Base-by-base conservation (phyloP, 2,888 invertebrate species). In the Lordiphosa fenestrarum region DNA sequence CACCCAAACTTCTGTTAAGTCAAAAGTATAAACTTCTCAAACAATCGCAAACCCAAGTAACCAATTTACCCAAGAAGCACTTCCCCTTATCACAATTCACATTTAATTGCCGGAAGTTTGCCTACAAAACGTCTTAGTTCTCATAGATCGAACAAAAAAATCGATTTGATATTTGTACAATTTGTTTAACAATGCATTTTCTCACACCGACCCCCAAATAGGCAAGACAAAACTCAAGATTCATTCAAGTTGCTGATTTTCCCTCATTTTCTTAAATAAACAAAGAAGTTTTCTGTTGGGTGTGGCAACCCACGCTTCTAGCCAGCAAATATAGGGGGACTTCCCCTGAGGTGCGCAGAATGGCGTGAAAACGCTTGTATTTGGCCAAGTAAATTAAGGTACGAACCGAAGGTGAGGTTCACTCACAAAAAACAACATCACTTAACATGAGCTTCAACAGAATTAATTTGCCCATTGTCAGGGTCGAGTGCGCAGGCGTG, bases 341-440 rank as follows among this genome's bases (percentile, higher is more conserved):
- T 55, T 63, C 41, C 46, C 48, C 55, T 33, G 53, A 71, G 69
- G 73, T 77, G 81, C 71, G 64, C 75, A 77, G 71, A 77, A 81
- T 71, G 81, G 81, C 84, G 81, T 81, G 84, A 81, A 81, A 81
- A 81, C 78, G 81, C 81, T 81, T 84, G 81, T 81, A 81, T 66
- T 73, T 77, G 84, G 84, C 77, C 73, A 77, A 74, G 69, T 61
- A 73, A 75, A 77, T 81, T 81, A 74, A 60, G 69, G 54, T 63
- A 37, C 50, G 53, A 25, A 42, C 50, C 47, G 19, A 13, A 50
- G 52, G 4, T 35, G 41, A 56, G 42, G 38, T 48, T 42, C 41
- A 53, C 19, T 3, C 3, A 19, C 3, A 19, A 19, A 19, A 19
- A 19, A 19, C 51, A 59, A 59, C 53, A 56, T 60, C 62, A 60